phyloP scores from a whole-genome alignment of 2,113 vertebrate species.

The Neotoma lepida region DNA sequence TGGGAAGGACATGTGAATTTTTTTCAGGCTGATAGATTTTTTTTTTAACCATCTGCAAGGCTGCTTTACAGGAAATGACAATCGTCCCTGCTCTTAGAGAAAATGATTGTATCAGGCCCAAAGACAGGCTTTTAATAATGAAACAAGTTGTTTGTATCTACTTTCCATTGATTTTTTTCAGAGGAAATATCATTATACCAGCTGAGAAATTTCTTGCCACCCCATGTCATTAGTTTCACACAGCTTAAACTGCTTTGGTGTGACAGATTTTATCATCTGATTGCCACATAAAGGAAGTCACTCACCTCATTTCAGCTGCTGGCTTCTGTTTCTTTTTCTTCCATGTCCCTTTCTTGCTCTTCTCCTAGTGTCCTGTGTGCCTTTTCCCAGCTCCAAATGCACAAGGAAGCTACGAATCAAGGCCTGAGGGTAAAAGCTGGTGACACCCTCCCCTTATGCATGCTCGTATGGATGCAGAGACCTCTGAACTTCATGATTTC shows the following conservation, averaged over 20 bases:
- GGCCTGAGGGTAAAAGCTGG: slow-evolving; percentile 32
- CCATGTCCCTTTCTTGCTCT: not conserved
- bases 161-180: slow-evolving; percentile 64
- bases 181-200: slow-evolving; percentile 66
- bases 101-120: slow-evolving; percentile 48
- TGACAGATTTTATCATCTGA: slow-evolving; percentile 56
- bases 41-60: slow-evolving; percentile 48
- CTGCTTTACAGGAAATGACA: slow-evolving; percentile 57
- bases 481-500: slow-evolving; percentile 71
- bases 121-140: slow-evolving; percentile 59
- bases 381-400: not conserved
- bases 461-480: slow-evolving; percentile 60
- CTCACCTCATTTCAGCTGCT: not conserved
- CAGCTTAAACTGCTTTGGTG: not conserved
- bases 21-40: slow-evolving; percentile 54
- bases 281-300: slow-evolving; percentile 40
- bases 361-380: slow-evolving; percentile 28
- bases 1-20: too few species aligned
- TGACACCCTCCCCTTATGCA: slow-evolving; percentile 32
- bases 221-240: slow-evolving; percentile 12
- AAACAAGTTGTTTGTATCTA: slow-evolving; percentile 59
- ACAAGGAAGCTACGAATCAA: slow-evolving; percentile 76
- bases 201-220: slow-evolving; percentile 24
- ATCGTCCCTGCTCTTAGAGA: slow-evolving; percentile 30
- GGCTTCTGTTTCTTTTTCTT: not conserved